phyloP scores from a whole-genome alignment of 2,113 vertebrate genomes.

The Butorides virescens region DNA sequence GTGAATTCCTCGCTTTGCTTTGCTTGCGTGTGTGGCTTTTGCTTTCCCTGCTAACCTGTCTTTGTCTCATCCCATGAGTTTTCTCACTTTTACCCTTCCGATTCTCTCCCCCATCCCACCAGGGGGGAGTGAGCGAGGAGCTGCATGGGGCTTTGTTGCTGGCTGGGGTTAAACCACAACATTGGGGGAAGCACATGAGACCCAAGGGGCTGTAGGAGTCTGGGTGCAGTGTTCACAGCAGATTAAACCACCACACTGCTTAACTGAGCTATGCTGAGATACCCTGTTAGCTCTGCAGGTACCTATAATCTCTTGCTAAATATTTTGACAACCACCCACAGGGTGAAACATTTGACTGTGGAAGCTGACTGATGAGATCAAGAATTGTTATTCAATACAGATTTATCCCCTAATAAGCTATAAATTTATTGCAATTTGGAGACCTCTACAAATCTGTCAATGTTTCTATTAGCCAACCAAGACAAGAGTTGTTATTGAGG shows the following conservation, averaged over 20 bases:
- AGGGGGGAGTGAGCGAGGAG: too few species aligned
- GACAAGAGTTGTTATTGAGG: background rate
- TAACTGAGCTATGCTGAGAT: background rate
- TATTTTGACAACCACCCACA: background rate
- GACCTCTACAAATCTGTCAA: background rate
- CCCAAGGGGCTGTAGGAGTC: too few species aligned
- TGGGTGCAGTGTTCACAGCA: too few species aligned
- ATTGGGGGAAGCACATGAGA: too few species aligned
- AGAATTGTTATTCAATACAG: background rate
- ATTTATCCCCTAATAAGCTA: background rate
- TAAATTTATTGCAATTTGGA: background rate
- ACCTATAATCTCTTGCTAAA: background rate
- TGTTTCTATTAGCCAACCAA: background rate
- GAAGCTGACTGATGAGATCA: background rate
- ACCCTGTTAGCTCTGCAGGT: background rate
- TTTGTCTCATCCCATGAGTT: too few species aligned
- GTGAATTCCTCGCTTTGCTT: too few species aligned
- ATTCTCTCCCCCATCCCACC: too few species aligned
- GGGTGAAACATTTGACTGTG: background rate
- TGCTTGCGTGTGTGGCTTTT: too few species aligned
- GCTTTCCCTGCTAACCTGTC: too few species aligned
- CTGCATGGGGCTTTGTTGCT: too few species aligned
- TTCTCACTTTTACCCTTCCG: too few species aligned
- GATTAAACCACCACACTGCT: background rate
- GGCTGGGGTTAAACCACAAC: too few species aligned